phyloP scores from a whole-genome alignment of 1,140 invertebrate genomes.

The Philopotamus ludificatus region DNA sequence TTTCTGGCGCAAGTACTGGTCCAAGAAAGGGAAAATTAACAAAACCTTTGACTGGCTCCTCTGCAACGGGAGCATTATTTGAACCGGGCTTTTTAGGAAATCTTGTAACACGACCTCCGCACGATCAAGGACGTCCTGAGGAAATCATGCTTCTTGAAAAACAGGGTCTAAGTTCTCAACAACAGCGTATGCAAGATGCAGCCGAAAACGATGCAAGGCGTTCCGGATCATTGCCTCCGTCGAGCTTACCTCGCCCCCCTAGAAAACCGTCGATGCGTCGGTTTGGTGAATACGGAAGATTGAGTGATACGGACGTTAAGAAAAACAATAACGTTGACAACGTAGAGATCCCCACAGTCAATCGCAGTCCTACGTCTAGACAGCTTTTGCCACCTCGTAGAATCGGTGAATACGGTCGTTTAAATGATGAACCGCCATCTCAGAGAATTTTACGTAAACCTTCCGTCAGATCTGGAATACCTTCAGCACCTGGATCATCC shows the following conservation, averaged over 20 bases:
- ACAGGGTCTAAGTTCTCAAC: constrained; percentile 72
- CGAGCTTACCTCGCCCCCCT: constrained; percentile 68
- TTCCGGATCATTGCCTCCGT: constrained; percentile 59
- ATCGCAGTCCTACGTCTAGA: constrained; percentile 56
- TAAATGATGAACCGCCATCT: constrained; percentile 56
- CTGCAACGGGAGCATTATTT: constrained; percentile 55
- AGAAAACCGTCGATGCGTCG: constrained; percentile 57
- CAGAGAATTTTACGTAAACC: constrained; percentile 50
- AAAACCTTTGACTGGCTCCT: constrained; percentile 76
- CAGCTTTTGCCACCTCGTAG: constrained; percentile 62
- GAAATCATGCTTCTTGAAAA: constrained; percentile 74
- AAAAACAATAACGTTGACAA: constrained; percentile 58
- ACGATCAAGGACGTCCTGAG: constrained; percentile 57
- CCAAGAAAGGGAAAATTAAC: constrained; percentile 80
- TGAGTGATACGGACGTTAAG: constrained; percentile 59
- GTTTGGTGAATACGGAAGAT: constrained; percentile 58
- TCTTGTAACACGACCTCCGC: constrained; percentile 49
- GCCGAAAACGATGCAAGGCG: constrained; percentile 51
- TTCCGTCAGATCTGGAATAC: constrained; percentile 46
- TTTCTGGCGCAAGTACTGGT: constrained; percentile 78
- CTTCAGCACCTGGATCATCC: constrained; percentile 54
- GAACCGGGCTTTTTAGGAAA: constrained; percentile 57
- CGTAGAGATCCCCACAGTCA: constrained; percentile 41
- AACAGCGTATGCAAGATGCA: constrained; percentile 64
- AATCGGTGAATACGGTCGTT: constrained; percentile 59